Percentiles rank a stretch among this genome's conserved stretches.
Conservation (phyloP, 2,888 invertebrate species). For the Villa cingulata region DNA sequence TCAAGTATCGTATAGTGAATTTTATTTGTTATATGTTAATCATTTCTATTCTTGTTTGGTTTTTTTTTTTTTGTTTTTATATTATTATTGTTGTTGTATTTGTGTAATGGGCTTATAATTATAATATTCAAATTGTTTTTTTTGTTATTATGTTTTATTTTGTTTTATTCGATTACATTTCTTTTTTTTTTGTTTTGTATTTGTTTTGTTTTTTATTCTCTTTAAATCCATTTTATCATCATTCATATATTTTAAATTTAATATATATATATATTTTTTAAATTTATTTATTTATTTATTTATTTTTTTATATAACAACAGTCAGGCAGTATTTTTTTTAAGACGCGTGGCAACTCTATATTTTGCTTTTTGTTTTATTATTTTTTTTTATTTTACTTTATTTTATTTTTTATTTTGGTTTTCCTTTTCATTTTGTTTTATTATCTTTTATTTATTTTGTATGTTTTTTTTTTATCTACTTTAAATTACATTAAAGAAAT, state of each 20-base stretch:
- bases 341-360: slow-evolving; percentile 13
- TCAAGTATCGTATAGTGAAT: background rate
- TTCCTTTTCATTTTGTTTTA: background rate
- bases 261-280: background rate
- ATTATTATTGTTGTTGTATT: background rate
- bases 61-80: background rate
- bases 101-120: background rate
- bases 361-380: background rate
- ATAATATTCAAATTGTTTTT: too few relatives aligned
- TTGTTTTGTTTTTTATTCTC: too few relatives aligned
- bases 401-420: background rate
- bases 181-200: background rate
- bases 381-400: too few relatives aligned
- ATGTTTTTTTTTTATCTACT: too few relatives aligned
- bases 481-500: too few relatives aligned
- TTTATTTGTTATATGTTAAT: too few relatives aligned
- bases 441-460: too few relatives aligned
- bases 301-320: slow-evolving; percentile 13
- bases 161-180: background rate
- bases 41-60: too few relatives aligned
- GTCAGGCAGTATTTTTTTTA: slow-evolving; percentile 14
- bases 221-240: too few relatives aligned
- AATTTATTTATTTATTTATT: slow-evolving; percentile 6
- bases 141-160: too few relatives aligned
- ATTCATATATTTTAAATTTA: background rate